Conservation (phyloP, 2,113 vertebrate genomes). For the Heloderma charlesbogerti region DNA sequence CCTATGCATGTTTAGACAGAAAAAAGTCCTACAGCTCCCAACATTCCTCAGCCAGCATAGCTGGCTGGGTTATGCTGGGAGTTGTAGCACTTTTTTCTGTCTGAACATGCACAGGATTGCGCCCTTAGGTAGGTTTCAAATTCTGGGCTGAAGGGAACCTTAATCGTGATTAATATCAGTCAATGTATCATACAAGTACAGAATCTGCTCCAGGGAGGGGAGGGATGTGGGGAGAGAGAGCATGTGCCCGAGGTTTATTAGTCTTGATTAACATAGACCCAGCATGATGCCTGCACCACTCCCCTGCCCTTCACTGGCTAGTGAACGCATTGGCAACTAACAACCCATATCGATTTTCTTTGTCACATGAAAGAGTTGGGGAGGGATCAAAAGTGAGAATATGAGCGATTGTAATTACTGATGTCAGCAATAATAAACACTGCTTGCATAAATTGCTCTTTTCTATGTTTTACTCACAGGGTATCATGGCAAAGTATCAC, state of each 20-base stretch:
- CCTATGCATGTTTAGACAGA: no score
- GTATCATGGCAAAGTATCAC: conserved; percentile 47
- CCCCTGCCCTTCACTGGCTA: background rate
- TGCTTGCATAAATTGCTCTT: conserved; percentile 56
- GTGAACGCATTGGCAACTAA: background rate
- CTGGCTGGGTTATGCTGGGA: no score
- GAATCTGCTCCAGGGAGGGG: no score
- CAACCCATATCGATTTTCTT: accelerated
- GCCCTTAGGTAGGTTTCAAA: background rate
- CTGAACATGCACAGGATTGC: no score
- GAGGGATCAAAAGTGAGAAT: background rate
- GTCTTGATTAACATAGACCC: background rate
- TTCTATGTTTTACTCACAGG: conserved; percentile 60
- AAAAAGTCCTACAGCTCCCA: no score
- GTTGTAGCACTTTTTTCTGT: no score
- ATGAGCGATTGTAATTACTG: conserved; percentile 52
- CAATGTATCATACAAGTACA: background rate
- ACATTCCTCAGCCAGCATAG: no score
- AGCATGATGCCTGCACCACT: background rate
- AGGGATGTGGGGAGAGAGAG: background rate
- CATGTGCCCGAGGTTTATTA: background rate
- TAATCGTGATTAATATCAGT: background rate
- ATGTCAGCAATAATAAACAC: conserved; percentile 61
- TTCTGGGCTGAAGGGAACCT: background rate
- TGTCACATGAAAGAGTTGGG: background rate